Conservation (phyloP, 92 coral and sea anemone genomes). For the Umimayanthus chanpuru region DNA sequence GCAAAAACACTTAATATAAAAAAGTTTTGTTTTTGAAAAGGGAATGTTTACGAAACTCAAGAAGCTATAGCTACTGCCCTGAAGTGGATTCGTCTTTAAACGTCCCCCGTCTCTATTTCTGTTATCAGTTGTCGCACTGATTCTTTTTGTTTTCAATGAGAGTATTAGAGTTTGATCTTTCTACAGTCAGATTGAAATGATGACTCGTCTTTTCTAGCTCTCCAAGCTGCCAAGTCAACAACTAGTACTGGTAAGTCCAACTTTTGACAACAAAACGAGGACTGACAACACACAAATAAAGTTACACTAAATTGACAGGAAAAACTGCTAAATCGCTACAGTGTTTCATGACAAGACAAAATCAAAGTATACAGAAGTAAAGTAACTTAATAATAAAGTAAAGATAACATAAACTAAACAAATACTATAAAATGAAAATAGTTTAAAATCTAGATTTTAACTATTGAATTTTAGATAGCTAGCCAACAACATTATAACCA, state of each 20-base stretch:
- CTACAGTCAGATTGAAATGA: conserved; percentile 16
- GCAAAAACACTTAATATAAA: no score
- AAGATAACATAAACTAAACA: not conserved
- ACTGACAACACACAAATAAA: not conserved
- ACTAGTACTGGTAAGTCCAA: conserved; percentile 67
- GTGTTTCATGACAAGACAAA: not conserved
- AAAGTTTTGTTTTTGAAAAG: no score
- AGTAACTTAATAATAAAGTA: not conserved
- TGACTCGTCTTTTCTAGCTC: conserved; percentile 61
- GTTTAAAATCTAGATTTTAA: not conserved
- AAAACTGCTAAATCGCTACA: conserved; percentile 19
- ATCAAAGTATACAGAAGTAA: no score
- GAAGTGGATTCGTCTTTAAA: no score
- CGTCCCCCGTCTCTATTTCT: no score
- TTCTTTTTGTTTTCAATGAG: not conserved
- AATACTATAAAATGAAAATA: not conserved
- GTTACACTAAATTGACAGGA: conserved; percentile 2
- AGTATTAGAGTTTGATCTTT: not conserved
- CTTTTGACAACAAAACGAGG: conserved; percentile 2
- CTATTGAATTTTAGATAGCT: not conserved
- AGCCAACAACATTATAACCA: no score
- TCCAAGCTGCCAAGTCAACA: conserved; percentile 85
- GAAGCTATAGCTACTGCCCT: no score
- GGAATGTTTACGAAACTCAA: no score
- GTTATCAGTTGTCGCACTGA: no score